Conservation (phyloP, 2,113 vertebrate genomes). For the Ceyx cyanopectus region DNA sequence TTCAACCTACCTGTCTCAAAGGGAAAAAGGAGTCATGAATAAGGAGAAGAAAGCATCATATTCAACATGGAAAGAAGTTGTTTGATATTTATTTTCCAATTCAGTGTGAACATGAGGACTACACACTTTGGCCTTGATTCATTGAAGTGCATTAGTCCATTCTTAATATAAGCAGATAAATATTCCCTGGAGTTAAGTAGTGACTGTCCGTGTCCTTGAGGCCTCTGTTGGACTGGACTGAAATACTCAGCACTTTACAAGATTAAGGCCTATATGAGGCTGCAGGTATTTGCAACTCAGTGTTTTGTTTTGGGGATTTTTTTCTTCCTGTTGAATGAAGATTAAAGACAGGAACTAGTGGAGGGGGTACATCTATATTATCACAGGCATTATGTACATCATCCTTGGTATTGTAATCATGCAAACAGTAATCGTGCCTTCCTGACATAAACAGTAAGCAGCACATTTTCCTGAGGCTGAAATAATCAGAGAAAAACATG, state of each 20-base stretch:
- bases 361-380: slow-evolving; percentile 59
- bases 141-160: background rate
- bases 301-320: background rate
- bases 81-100: background rate
- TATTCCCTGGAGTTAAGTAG: background rate
- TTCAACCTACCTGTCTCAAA: background rate
- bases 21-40: background rate
- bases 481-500: slow-evolving; percentile 74
- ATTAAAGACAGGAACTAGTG: slow-evolving; percentile 36
- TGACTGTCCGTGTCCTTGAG: background rate
- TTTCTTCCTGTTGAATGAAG: background rate
- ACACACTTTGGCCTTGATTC: background rate
- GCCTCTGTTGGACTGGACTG: background rate
- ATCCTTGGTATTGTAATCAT: slow-evolving; percentile 64
- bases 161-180: background rate
- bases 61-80: background rate
- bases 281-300: background rate
- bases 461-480: slow-evolving; percentile 66
- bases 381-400: slow-evolving; percentile 51
- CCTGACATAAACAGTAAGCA: slow-evolving; percentile 68
- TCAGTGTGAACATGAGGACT: background rate
- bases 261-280: background rate
- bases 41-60: background rate
- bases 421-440: slow-evolving; percentile 59
- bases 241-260: background rate